Base-by-base conservation (phyloP, 1,140 invertebrate genomes). In the Copidosoma floridanum region DNA sequence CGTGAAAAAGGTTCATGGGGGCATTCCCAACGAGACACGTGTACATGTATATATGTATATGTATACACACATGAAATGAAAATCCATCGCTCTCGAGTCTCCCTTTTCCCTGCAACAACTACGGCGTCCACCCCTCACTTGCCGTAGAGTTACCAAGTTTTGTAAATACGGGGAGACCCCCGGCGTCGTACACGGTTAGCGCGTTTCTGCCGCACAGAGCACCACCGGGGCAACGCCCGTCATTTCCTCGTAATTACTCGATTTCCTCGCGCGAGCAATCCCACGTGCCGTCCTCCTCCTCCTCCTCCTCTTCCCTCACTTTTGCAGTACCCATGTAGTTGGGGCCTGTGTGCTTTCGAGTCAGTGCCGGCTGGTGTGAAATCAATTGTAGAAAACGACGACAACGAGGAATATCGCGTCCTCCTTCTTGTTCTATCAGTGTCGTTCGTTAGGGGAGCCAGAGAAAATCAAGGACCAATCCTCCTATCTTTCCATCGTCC, bases 191-290 rank as follows among this genome's bases (percentile, higher is more conserved):
- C 41, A 46, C n/a, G 23, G 50, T 54, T 54, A 54, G 12, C 35
- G 48, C 48, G 43, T 23, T 48, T 3, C 16, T 14, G 51, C 26
- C 32, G 57, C 62, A n/a, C n/a, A n/a, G n/a, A n/a, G n/a, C 64
- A 71, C 74, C 72, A 69, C n/a, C 74, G 52, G 61, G 66, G 73
- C 70, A 66, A 75, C 75, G 75, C 75, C 75, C 69, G 73, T 74
- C 67, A 75, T 77, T 77, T 77, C 75, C 75, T 74, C 69, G 71
- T 77, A 76, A 77, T 77, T 77, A 77, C 71, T 74, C 69, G 63
- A 77, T 77, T 77, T 77, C 75, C 75, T 72, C 53, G 26, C 32
- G 63, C 59, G 38, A 52, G 43, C n/a, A n/a, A n/a, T n/a, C n/a
- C n/a, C n/a, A n/a, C n/a, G n/a, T n/a, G n/a, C n/a, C n/a, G n/a